These are phyloP conservation scores for Erpornis zantholeuca DNA, from an alignment of 2,113 vertebrate genomes.

Conservation along the genomic window DNA sequence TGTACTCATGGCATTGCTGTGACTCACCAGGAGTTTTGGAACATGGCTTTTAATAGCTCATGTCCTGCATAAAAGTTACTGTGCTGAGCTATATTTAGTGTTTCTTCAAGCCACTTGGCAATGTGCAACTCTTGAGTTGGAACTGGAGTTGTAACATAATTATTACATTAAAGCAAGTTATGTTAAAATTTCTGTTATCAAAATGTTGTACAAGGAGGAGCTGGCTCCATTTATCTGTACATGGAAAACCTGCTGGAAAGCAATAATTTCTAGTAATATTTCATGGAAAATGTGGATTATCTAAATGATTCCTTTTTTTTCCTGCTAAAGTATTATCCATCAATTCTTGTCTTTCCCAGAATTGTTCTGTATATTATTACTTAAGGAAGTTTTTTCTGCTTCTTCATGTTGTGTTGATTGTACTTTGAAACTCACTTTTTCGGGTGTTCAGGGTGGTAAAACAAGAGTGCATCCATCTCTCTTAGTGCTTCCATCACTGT, in stretches of 20 bases:
- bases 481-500: background rate
- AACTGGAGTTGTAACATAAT: background rate
- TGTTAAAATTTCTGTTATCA: background rate
- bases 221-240: background rate
- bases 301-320: background rate
- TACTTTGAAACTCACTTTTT: background rate
- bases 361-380: background rate
- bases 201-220: background rate
- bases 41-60: background rate
- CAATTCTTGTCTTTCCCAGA: background rate
- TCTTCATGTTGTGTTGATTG: background rate
- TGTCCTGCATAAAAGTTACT: background rate
- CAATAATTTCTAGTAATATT: background rate
- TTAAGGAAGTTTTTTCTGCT: background rate
- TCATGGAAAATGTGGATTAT: background rate
- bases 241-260: background rate
- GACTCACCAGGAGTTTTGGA: background rate
- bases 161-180: background rate
- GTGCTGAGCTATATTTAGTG: slow-evolving; percentile 4
- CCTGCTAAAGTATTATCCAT: background rate
- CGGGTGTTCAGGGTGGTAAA: background rate
- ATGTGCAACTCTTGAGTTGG: background rate
- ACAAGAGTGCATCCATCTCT: background rate
- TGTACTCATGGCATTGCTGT: background rate
- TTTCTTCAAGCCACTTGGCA: background rate